Conservation (phyloP, 2,888 invertebrate species). For the Heteromurus nitidus region DNA sequence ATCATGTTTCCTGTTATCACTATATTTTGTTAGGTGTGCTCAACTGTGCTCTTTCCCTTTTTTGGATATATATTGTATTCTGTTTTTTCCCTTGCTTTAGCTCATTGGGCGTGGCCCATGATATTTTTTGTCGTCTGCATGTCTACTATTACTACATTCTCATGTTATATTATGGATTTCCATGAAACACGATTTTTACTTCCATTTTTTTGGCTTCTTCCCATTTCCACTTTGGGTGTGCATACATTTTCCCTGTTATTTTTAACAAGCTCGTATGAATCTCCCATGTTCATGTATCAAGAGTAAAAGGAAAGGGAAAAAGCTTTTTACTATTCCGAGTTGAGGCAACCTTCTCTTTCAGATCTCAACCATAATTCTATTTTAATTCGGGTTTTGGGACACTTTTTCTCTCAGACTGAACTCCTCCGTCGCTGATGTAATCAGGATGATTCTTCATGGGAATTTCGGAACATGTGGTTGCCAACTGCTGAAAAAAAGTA, state of each 20-base stretch:
- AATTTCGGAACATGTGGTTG: constrained; percentile 31
- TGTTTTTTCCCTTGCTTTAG: background rate
- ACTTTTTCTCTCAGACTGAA: too few species aligned
- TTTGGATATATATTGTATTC: too few species aligned
- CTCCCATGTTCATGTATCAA: too few species aligned
- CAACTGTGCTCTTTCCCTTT: too few species aligned
- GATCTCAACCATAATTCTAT: background rate
- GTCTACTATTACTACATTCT: background rate
- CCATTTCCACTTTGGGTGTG: background rate
- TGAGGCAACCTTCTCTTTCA: background rate
- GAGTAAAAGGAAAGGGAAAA: background rate
- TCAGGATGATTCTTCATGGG: too few species aligned
- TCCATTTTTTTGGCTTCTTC: background rate
- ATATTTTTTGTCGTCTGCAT: background rate
- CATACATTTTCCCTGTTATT: background rate
- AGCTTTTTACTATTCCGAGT: background rate
- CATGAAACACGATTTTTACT: too few species aligned
- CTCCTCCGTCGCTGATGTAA: too few species aligned
- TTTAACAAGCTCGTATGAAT: too few species aligned
- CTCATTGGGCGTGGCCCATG: constrained; percentile 6
- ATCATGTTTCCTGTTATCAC: constrained; percentile 16
- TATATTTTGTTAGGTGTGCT: background rate
- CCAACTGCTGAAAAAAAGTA: too few species aligned
- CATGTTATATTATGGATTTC: background rate
- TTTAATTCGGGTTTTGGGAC: constrained; percentile 9